These are phyloP conservation scores for Pangasianodon hypophthalmus DNA, from an alignment of 2,113 vertebrate genomes.

Conservation along the genomic window DNA sequence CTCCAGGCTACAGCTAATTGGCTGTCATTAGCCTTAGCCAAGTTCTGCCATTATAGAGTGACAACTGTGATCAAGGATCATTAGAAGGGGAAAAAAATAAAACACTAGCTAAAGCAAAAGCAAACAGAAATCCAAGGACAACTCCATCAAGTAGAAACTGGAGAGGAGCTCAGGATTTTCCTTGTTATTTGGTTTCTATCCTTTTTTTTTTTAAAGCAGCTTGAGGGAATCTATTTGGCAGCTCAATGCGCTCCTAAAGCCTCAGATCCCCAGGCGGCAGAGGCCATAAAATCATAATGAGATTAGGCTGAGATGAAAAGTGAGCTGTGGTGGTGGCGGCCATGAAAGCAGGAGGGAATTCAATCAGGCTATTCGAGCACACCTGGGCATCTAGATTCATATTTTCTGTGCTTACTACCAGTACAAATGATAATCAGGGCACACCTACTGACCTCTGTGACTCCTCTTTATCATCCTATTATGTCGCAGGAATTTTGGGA, in stretches of 20 bases:
- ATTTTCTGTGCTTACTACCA: conserved; percentile 39
- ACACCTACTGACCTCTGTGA: neutral
- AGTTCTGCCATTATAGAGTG: conserved; percentile 41
- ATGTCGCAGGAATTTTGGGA: neutral
- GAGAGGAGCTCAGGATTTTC: conserved; percentile 16
- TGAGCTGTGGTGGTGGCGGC: conserved; percentile 46
- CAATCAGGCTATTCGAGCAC: conserved; percentile 49
- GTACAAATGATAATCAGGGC: conserved; percentile 1
- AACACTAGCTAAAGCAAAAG: neutral
- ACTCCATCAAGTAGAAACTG: conserved; percentile 38
- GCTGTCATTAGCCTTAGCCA: conserved; percentile 53
- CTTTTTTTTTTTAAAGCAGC: conserved; percentile 3
- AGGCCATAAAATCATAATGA: conserved; percentile 64
- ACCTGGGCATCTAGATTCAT: conserved; percentile 53
- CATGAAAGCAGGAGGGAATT: conserved; percentile 51
- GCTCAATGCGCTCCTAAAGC: conserved; percentile 46
- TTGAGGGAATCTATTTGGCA: conserved; percentile 53
- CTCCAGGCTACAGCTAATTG: conserved; percentile 50
- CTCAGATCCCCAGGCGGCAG: conserved; percentile 43
- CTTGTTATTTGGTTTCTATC: conserved; percentile 25
- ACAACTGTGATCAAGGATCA: conserved; percentile 44
- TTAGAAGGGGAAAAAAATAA: conserved; percentile 22
- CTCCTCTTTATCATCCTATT: conserved; percentile 17
- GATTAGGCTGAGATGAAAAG: conserved; percentile 62
- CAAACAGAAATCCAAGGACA: conserved; percentile 30